Evolutionary conservation across 2,797 vertebrate species (phyloP).

Genomic region (Tadarida brasiliensis): DNA sequence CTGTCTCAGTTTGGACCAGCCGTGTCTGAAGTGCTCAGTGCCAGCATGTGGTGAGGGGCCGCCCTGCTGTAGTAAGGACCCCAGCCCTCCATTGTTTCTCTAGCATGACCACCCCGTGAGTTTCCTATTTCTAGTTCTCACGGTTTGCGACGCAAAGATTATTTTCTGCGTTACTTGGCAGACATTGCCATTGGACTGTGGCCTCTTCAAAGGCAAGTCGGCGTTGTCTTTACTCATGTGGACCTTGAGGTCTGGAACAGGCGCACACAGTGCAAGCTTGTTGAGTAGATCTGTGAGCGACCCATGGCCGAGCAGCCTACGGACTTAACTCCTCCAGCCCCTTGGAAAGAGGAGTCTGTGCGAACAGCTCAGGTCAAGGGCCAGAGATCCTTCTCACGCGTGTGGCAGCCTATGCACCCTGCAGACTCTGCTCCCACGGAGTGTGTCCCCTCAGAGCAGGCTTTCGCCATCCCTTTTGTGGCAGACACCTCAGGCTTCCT

Average conservation of each 20-base stretch:
- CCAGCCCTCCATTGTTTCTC: not conserved
- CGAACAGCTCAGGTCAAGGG: not conserved
- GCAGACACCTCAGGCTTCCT: not conserved
- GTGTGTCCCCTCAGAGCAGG: accelerated
- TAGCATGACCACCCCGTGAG: not conserved
- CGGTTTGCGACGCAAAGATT: accelerated
- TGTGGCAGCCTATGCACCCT: not conserved
- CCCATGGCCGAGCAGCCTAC: not conserved
- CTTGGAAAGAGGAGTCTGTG: not conserved
- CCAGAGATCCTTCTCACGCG: accelerated
- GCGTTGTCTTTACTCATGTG: not conserved
- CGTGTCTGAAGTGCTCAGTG: accelerated
- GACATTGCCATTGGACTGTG: accelerated
- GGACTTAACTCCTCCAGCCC: not conserved
- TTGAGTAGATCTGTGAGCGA: accelerated
- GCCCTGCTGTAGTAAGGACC: accelerated
- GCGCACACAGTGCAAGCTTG: not conserved
- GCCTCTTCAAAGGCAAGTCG: not conserved
- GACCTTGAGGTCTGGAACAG: not conserved
- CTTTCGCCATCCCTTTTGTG: not conserved
- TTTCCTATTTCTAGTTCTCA: not conserved
- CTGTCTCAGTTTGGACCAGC: no score
- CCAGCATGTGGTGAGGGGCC: not conserved
- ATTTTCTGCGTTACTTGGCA: not conserved
- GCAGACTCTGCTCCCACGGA: accelerated